A percentile compares a stretch with the other conserved stretches of the same genome.
phyloP scores from a whole-genome alignment of 2,113 vertebrate species.

The Penelope pileata region DNA sequence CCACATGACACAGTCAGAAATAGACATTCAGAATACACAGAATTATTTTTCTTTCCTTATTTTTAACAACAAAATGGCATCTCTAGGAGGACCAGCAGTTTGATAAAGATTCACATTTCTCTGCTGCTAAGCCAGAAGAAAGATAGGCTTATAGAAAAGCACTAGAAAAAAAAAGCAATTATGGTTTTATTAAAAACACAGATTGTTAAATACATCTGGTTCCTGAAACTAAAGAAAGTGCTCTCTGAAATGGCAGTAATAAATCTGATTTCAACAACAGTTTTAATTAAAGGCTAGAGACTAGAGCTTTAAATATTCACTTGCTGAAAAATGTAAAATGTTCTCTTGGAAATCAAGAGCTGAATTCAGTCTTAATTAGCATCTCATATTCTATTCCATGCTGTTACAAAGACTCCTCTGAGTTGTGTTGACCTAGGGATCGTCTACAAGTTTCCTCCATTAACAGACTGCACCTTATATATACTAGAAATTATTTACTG shows the following conservation, averaged over 20 bases:
- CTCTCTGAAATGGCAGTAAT: constrained; percentile 64
- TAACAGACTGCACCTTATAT: neutral
- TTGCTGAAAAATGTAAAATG: constrained; percentile 4
- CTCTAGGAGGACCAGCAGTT: neutral
- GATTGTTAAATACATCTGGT: constrained; percentile 70
- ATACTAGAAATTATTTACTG: neutral
- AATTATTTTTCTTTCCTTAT: neutral
- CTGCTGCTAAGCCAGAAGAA: constrained; percentile 9
- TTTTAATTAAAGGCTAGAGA: constrained; percentile 71
- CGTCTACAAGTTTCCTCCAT: neutral
- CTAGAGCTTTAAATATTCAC: constrained; percentile 46
- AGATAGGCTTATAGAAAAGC: constrained; percentile 19
- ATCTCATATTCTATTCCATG: neutral
- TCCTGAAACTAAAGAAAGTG: constrained; percentile 66
- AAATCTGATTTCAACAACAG: constrained; percentile 67
- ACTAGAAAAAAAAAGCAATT: constrained; percentile 50
- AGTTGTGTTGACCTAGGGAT: neutral
- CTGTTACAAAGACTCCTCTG: neutral
- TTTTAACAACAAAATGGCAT: constrained; percentile 7
- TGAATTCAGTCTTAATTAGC: neutral
- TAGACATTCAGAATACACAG: neutral
- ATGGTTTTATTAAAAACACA: constrained; percentile 70
- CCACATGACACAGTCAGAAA: neutral
- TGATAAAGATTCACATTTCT: neutral
- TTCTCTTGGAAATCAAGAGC: neutral